Base-by-base conservation (phyloP, 2,113 vertebrate species). In the Podilymbus podiceps region DNA sequence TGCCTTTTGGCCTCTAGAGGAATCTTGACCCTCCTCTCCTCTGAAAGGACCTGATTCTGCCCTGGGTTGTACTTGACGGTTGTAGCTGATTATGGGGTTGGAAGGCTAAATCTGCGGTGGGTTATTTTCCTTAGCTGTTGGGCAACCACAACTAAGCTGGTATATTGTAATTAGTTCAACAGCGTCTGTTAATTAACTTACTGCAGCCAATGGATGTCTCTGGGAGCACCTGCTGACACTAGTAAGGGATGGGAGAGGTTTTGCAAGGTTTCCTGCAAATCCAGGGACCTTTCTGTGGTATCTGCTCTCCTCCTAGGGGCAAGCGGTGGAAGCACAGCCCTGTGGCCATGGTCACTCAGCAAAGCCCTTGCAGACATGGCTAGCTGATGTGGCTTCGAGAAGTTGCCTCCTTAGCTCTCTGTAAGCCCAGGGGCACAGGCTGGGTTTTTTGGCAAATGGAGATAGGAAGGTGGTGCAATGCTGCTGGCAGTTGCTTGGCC, bases 271-370 rank as follows among this genome's bases (percentile, higher is more conserved):
- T 90, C 62, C 62, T 66, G 73, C 71, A 81, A 62, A 72, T 82
- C 82, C 85, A 60, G 88, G 95, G 71, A 88, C 75, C 78, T 93
- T 92, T 97, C 33, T 87, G 82, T 92, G 97, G 96, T 95, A 93
- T 94, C 86, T 95, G 98, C 95, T 97, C 98, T 97, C 98, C 98
- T 97, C 98, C 98, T 98, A 97, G 97, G 95, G 98, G 97, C 96
- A 89, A 11, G 71, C 59, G 18, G 67, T 93, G 93, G 91, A 97
- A 94, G 52, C 97, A 97, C 97, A 98, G 78, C 93, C 84, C 69
- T 64, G 76, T 90, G 64, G 49, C 42, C 20, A 0, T 96, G 89
- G 90, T 72, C 88, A 46, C 67, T 74, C 44, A 0, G 80, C 52
- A 35, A 31, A 87, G 72, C 76, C 53, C 23, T 75, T 21, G 50